Base-by-base conservation (phyloP, 2,113 vertebrate species). In the Emydocephalus ijimae region DNA sequence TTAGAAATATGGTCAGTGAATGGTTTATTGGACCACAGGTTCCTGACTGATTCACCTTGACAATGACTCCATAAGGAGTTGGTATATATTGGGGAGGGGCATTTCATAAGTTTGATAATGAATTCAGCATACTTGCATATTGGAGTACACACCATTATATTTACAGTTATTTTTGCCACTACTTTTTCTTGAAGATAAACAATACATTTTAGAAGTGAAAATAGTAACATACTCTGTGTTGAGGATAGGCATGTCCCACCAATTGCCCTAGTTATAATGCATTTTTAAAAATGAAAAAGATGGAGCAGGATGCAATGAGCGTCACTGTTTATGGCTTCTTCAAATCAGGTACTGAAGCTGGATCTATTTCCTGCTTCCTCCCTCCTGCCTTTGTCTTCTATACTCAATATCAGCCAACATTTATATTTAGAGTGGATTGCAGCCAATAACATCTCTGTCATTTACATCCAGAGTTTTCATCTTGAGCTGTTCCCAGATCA, bases 401-500 rank as follows among this genome's bases (percentile, higher is more conserved):
- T 39, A 81, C 20, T 43, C 20, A 43, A 43, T 21, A 21, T 81
- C 34, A 18, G 64, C n/a, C 64, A 81, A 34, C 34, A 21, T 43
- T 81, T 81, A 43, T 81, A 23, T n/a, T 15, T 20, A 5, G 90
- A 94, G 4, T 29, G 29, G 0, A 14, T 56, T 90, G 55, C 91
- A 59, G 39, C 86, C 64, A 26, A 23, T 3, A 20, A 59, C 14
- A 56, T 29, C 24, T 90, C 88, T 92, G 74, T 21, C 24, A 34
- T 26, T 43, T 56, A 92, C 89, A 69, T 56, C 74, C n/a, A 91
- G 86, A 93, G 81, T 61, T 93, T 87, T 94, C 94, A 55, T 56
- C 29, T 52, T 91, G 52, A 48, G 92, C 57, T 55, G 29, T 92
- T 93, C 85, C 48, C 91, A 88, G 87, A 39, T 29, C 21, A 74